phyloP scores from a whole-genome alignment of 2,113 vertebrate species.

The Montifringilla adamsi region DNA sequence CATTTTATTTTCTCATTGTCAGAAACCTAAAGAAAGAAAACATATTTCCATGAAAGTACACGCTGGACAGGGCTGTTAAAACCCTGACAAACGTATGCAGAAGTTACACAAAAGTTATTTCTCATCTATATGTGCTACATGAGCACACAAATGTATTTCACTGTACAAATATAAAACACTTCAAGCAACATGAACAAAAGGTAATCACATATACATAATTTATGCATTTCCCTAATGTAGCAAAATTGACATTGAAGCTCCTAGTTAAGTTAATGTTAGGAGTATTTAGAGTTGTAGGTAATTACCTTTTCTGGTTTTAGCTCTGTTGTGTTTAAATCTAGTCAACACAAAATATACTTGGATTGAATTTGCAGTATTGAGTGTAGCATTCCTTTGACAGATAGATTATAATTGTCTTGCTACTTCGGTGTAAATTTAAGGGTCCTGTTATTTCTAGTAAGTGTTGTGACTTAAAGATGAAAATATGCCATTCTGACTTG shows the following conservation, averaged over 20 bases:
- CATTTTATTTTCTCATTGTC: background rate
- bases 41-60: background rate
- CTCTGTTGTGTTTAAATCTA: constrained; percentile 15
- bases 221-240: background rate
- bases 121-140: background rate
- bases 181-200: background rate
- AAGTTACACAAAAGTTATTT: background rate
- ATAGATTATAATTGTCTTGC: constrained; percentile 35
- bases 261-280: background rate
- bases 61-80: background rate
- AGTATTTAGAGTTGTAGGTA: background rate
- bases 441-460: constrained; percentile 45
- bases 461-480: constrained; percentile 52
- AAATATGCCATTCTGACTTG: constrained; percentile 38
- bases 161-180: background rate
- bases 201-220: background rate
- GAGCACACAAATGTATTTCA: background rate
- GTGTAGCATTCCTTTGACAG: constrained; percentile 9
- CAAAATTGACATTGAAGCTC: background rate
- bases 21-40: background rate
- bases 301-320: background rate
- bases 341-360: constrained; percentile 1
- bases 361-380: background rate
- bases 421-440: constrained; percentile 31
- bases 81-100: background rate